A percentile compares a stretch with the other conserved stretches of the same genome.
Evolutionary conservation across 2,797 vertebrate species (phyloP).

Genomic region (Fringilla coelebs): DNA sequence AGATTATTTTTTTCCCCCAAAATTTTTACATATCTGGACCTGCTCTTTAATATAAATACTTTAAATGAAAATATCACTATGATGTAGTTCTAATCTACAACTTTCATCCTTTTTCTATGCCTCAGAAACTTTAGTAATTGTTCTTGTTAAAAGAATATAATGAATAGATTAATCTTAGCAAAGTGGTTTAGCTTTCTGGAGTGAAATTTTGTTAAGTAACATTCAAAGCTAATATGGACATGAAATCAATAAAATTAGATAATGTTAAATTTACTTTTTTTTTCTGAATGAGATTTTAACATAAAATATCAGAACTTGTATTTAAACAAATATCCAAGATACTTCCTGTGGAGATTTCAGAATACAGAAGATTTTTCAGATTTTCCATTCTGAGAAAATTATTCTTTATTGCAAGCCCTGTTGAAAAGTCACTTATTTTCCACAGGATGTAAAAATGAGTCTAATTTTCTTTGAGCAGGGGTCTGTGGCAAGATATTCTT

Average conservation of each 20-base stretch:
- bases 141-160: not conserved
- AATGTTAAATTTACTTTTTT: not conserved
- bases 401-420: not conserved
- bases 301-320: not conserved
- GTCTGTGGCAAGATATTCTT: not conserved
- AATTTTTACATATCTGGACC: not conserved
- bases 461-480: not conserved
- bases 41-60: not conserved
- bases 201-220: not conserved
- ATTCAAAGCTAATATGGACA: not conserved
- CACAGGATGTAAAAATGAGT: not conserved
- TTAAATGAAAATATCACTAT: not conserved
- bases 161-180: not conserved
- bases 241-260: not conserved
- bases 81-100: not conserved
- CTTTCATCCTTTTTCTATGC: not conserved
- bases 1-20: not conserved
- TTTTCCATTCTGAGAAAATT: not conserved
- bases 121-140: not conserved
- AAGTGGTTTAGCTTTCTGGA: not conserved
- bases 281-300: not conserved
- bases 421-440: not conserved
- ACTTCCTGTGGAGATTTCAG: not conserved
- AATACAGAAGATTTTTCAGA: not conserved
- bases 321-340: not conserved